A percentile compares a stretch with the other conserved stretches of the same genome.
These are phyloP conservation scores for Myiotriccus ornatus DNA, from an alignment of 2,797 vertebrate genomes.

Conservation along the genomic window DNA sequence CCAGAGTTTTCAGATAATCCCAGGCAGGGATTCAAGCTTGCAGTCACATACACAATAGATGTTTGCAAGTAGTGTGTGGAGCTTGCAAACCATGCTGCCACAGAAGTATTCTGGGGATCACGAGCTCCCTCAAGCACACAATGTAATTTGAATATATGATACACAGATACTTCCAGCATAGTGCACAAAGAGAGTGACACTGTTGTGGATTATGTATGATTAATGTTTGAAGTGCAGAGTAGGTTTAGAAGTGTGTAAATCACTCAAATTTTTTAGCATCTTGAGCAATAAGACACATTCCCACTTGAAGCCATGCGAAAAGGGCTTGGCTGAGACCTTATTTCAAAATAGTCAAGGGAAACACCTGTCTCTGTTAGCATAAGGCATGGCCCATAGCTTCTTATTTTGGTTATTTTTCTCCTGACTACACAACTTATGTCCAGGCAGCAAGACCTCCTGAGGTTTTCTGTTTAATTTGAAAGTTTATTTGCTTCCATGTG, in stretches of 20 bases:
- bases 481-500: constrained; percentile 30
- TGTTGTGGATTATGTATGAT: constrained; percentile 16
- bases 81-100: neutral
- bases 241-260: constrained; percentile 7
- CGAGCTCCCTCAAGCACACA: neutral
- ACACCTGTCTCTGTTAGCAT: neutral
- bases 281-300: neutral
- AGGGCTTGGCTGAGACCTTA: neutral
- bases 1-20: constrained; percentile 62
- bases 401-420: constrained; percentile 22
- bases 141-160: constrained; percentile 53
- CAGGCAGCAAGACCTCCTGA: neutral
- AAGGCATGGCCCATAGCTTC: neutral
- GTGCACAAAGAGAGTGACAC: constrained; percentile 10
- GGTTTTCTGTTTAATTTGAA: constrained; percentile 31
- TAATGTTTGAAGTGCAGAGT: neutral
- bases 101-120: neutral
- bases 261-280: neutral
- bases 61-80: neutral
- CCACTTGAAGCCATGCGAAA: neutral
- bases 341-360: constrained; percentile 44
- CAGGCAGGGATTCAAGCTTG: constrained; percentile 51
- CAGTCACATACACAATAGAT: constrained; percentile 36
- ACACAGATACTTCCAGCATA: neutral
- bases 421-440: constrained; percentile 14